These are phyloP conservation scores for Tipula unca DNA, from an alignment of 2,888 invertebrate genomes.

Conservation along the genomic window DNA sequence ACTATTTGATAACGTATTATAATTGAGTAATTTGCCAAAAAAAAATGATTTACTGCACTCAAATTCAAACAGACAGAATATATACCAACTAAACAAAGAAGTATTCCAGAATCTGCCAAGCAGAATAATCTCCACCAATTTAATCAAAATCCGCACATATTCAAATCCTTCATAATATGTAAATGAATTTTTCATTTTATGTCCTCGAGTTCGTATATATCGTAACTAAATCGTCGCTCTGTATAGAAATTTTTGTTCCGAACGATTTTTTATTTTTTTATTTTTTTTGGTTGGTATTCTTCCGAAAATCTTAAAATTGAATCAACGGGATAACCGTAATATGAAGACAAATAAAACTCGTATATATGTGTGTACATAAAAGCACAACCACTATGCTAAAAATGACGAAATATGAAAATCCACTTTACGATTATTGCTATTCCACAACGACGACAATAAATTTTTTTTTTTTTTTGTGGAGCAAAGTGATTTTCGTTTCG, in stretches of 20 bases:
- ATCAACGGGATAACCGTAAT: not conserved
- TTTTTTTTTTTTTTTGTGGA: not conserved
- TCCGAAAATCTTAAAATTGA: not conserved
- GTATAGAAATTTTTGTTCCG: not conserved
- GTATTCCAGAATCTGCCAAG: not conserved
- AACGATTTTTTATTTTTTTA: not conserved
- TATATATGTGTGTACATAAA: not conserved
- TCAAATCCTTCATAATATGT: not conserved
- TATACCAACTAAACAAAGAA: too few species aligned
- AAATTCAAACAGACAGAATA: too few species aligned
- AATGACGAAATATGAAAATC: slow-evolving; percentile 8
- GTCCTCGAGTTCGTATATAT: not conserved
- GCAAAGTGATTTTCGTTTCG: not conserved
- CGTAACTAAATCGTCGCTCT: not conserved
- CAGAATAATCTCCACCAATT: not conserved
- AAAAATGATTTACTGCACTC: too few species aligned
- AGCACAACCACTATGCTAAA: not conserved
- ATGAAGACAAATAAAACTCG: not conserved
- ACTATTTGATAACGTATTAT: too few species aligned
- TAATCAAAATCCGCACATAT: not conserved
- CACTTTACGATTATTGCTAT: not conserved
- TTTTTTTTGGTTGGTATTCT: not conserved
- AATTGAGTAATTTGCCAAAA: too few species aligned
- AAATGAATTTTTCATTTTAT: not conserved
- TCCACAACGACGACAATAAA: not conserved